phyloP scores from a whole-genome alignment of 2,113 vertebrate species.

The Echinops telfairi region DNA sequence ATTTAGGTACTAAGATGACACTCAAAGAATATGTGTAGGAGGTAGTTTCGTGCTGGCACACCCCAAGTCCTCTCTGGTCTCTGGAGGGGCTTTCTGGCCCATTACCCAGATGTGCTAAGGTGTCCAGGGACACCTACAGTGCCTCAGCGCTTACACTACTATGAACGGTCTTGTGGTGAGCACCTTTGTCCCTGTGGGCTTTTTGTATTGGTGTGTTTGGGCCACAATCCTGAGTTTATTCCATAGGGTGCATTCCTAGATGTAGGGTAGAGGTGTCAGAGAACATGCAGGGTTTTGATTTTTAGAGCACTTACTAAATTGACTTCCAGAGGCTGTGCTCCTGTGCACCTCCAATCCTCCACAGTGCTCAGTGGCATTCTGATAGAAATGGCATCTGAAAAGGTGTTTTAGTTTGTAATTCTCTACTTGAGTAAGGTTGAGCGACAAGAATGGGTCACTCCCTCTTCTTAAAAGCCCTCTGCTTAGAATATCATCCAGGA shows the following conservation, averaged over 20 bases:
- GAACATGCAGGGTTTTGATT: not conserved
- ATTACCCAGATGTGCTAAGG: not conserved
- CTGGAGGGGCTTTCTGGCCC: not conserved
- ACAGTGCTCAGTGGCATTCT: conserved; percentile 31
- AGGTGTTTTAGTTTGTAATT: conserved; percentile 53
- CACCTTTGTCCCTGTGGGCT: not conserved
- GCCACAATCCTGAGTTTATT: not conserved
- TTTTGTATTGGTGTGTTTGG: not conserved
- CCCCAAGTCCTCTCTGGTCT: not conserved
- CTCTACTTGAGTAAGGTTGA: conserved; percentile 40
- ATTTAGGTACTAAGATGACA: too few relatives aligned
- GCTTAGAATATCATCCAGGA: not conserved
- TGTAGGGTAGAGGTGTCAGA: not conserved
- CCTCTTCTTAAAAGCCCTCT: conserved; percentile 47
- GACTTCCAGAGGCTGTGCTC: not conserved
- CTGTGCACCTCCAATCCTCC: not conserved
- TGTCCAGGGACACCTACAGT: not conserved
- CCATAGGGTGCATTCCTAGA: not conserved
- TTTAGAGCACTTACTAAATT: not conserved
- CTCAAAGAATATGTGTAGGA: not conserved
- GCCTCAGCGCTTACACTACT: not conserved
- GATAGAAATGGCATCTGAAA: not conserved
- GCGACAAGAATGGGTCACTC: not conserved
- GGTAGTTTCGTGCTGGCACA: not conserved
- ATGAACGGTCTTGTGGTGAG: not conserved